A percentile compares a stretch with the other conserved stretches of the same genome.
phyloP scores from a whole-genome alignment of 1,140 invertebrate genomes.

The Drosophila simulans region DNA sequence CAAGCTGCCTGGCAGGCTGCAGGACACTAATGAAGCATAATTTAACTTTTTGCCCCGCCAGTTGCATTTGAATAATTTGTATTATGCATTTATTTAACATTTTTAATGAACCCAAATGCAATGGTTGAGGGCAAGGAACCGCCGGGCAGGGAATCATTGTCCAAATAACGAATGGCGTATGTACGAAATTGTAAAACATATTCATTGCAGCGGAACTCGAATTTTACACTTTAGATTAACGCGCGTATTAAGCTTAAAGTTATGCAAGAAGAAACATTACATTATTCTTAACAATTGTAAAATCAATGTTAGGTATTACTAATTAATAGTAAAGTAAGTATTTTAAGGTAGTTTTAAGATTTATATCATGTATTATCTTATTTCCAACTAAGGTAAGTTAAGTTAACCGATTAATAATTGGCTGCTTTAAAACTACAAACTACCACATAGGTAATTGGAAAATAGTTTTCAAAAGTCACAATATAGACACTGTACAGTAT shows the following conservation, averaged over 20 bases:
- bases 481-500: slow-evolving; percentile 54
- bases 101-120: slow-evolving; percentile 71
- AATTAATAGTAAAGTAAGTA: neutral
- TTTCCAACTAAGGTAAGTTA: slow-evolving; percentile 17
- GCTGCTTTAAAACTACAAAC: slow-evolving; percentile 42
- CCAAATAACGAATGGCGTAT: neutral
- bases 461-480: slow-evolving; percentile 14
- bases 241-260: neutral
- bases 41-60: slow-evolving; percentile 62
- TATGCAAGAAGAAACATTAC: too few relatives aligned
- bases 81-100: slow-evolving; percentile 62
- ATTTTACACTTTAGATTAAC: neutral
- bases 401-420: neutral
- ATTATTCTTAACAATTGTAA: too few relatives aligned
- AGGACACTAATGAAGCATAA: slow-evolving; percentile 81
- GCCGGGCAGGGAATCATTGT: neutral
- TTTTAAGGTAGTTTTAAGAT: slow-evolving; percentile 14
- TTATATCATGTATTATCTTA: slow-evolving; percentile 4
- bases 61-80: slow-evolving; percentile 70
- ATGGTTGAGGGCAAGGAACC: slow-evolving; percentile 32
- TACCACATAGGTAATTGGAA: slow-evolving; percentile 44
- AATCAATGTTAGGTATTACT: too few relatives aligned
- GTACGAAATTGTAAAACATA: neutral
- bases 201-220: neutral
- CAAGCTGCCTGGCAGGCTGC: slow-evolving; percentile 24